A percentile compares a stretch with the other conserved stretches of the same genome.
Evolutionary conservation across 2,797 vertebrate genomes (phyloP).

Genomic region (Lophotriccus pileatus): DNA sequence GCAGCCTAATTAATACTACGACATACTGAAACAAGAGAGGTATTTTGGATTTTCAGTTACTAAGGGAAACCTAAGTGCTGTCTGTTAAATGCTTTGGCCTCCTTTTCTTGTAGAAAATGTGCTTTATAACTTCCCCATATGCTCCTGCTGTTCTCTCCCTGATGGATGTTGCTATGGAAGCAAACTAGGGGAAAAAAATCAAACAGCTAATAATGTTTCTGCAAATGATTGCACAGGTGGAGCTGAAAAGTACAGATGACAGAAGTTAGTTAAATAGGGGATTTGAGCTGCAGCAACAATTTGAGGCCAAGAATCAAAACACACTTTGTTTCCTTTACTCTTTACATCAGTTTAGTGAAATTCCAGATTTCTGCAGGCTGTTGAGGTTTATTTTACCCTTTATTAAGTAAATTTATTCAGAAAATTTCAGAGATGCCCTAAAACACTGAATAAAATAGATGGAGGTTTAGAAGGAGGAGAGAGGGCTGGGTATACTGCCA

Average conservation of each 20-base stretch:
- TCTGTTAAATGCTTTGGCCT: slow-evolving; percentile 59
- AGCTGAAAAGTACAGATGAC: slow-evolving; percentile 61
- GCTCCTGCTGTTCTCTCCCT: slow-evolving; percentile 54
- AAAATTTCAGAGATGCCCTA: neutral
- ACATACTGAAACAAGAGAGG: slow-evolving; percentile 42
- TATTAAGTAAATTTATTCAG: neutral
- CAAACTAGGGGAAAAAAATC: slow-evolving; percentile 36
- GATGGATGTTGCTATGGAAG: slow-evolving; percentile 73
- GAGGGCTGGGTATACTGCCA: neutral
- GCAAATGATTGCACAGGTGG: slow-evolving; percentile 62
- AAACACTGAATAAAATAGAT: neutral
- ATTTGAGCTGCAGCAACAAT: neutral
- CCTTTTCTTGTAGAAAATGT: slow-evolving; percentile 59
- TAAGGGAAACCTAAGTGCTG: slow-evolving; percentile 49
- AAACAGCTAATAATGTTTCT: slow-evolving; percentile 61
- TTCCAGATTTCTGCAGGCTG: neutral
- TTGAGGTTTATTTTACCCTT: neutral
- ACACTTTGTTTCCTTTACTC: neutral
- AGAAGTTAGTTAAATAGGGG: slow-evolving; percentile 28
- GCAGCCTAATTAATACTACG: slow-evolving; percentile 61
- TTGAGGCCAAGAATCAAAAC: neutral
- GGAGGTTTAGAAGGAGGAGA: neutral
- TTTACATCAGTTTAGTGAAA: neutral
- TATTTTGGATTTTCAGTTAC: slow-evolving; percentile 53
- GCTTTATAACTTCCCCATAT: slow-evolving; percentile 60